Percentiles rank a stretch among this genome's conserved stretches.
Conservation (phyloP, 1,140 invertebrate genomes). For the Eupristina koningsbergeri region DNA sequence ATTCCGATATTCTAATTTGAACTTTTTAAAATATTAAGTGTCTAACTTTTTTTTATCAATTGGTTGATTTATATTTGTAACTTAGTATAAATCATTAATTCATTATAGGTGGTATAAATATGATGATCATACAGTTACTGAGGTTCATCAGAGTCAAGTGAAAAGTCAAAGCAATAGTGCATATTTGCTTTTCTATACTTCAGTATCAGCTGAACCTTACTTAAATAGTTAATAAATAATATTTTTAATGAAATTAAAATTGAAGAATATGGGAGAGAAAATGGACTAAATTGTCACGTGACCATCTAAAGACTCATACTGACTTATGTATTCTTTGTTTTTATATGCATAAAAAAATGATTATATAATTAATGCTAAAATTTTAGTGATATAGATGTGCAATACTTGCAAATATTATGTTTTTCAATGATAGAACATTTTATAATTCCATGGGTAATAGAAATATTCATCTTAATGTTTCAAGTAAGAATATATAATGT, state of each 20-base stretch:
- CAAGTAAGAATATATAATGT: background rate
- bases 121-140: slow-evolving; percentile 88
- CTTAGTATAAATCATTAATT: slow-evolving; percentile 34
- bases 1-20: too few relatives aligned
- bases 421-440: background rate
- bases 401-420: background rate
- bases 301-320: background rate
- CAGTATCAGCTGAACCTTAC: slow-evolving; percentile 49
- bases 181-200: slow-evolving; percentile 86
- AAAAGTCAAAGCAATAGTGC: slow-evolving; percentile 79
- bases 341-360: background rate
- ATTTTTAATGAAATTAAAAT: background rate
- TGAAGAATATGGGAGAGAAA: background rate
- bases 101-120: slow-evolving; percentile 88
- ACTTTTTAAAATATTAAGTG: too few relatives aligned
- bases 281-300: background rate
- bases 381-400: background rate
- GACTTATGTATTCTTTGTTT: too few relatives aligned
- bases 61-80: too few relatives aligned
- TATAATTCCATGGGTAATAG: background rate
- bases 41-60: too few relatives aligned
- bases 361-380: background rate
- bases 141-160: slow-evolving; percentile 80
- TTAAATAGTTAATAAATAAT: slow-evolving; percentile 45
- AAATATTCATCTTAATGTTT: background rate